These are phyloP conservation scores for Litocranius walleri DNA, from an alignment of 2,113 vertebrate species.

Conservation along the genomic window DNA sequence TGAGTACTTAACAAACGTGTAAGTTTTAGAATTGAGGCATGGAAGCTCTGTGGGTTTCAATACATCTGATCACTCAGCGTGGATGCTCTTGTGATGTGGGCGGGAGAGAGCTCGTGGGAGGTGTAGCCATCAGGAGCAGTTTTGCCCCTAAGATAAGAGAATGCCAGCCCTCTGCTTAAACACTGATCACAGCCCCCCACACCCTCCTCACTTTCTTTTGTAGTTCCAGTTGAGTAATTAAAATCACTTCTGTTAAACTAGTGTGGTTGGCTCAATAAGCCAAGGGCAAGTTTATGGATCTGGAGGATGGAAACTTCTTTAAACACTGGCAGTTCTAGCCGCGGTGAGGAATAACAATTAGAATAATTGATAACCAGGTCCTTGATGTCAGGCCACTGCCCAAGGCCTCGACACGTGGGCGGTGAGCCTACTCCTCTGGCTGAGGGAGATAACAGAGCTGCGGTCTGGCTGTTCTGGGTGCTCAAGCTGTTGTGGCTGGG, in stretches of 20 bases:
- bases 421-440: constrained; percentile 24
- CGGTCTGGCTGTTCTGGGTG: neutral
- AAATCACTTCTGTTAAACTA: constrained; percentile 61
- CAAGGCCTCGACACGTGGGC: neutral
- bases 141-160: neutral
- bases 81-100: accelerated
- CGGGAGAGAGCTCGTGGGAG: neutral
- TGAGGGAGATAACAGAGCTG: constrained; percentile 11
- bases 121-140: neutral
- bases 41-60: neutral
- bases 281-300: constrained; percentile 71
- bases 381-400: constrained; percentile 43
- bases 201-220: neutral
- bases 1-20: neutral
- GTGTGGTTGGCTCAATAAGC: constrained; percentile 66
- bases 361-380: constrained; percentile 71
- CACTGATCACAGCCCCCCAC: neutral
- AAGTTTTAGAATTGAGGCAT: neutral
- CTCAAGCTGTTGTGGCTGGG: neutral
- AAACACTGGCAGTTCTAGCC: constrained; percentile 51
- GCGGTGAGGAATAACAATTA: constrained; percentile 69
- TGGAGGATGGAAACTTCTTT: constrained; percentile 63
- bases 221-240: constrained; percentile 60
- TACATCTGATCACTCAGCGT: neutral
- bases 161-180: neutral